Base-by-base conservation (phyloP, 2,797 vertebrate genomes). In the Eidolon dupreanum region DNA sequence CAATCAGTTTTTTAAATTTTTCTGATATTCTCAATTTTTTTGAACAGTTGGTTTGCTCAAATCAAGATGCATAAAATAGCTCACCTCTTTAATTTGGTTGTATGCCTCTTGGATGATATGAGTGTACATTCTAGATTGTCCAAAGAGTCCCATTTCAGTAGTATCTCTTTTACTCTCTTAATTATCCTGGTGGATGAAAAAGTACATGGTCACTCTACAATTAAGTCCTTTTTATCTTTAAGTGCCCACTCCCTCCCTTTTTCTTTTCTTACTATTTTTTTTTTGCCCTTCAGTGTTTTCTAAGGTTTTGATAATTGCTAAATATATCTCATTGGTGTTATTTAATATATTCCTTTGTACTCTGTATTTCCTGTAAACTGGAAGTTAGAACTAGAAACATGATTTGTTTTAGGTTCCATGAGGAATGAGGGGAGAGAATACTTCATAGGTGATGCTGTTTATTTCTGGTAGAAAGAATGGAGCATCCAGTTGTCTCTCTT, bases 361-460 rank as follows among this genome's bases (percentile, higher is more conserved):
- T 8, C 5, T 86, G 3, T 74, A 51, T 65, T 96, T 93, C 15
- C n/a, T 75, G 5, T 24, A 91, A 90, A 53, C 36, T 74, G 19
- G 12, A 94, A 88, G 43, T 75, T 77, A 87, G 26, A 75, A 55
- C 24, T 85, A 78, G 16, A 78, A 85, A 8, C 43, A 95, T 92
- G 26, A 8, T 77, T 81, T 94, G 4, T 66, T 85, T 75, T n/a
- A 63, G n/a, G n/a, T 43, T 83, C 11, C 57, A 31, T 70, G 24
- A 49, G 3, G n/a, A 22, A 15, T 65, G 13, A 7, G 24, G 26
- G 33, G 36, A 3, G 12, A 59, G 49, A 82, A 70, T 68, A 77
- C 28, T 92, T 92, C 46, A 26, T 11, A 51, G 31, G 0, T 71
- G 24, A 61, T 75, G 6, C 3, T 63, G 31, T 92, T 82, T 90